These are phyloP conservation scores for Capromys pilorides DNA, from an alignment of 2,797 vertebrate genomes.

Conservation along the genomic window DNA sequence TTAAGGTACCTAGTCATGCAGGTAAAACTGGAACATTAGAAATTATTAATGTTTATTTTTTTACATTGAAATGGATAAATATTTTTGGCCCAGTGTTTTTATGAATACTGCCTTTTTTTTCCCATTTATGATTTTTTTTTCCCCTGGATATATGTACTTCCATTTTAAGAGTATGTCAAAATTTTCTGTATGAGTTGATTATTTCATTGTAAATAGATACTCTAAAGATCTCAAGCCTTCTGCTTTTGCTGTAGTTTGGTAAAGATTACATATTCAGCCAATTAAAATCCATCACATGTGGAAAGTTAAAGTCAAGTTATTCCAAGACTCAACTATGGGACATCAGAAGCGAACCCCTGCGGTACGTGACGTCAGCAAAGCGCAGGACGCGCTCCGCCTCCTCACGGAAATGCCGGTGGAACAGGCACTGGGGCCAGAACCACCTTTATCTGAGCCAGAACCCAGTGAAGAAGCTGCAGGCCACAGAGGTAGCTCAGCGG, in stretches of 20 bases:
- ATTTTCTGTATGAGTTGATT: not conserved
- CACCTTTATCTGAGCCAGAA: not conserved
- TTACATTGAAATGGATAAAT: not conserved
- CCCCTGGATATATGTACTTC: not conserved
- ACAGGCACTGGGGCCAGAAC: not conserved
- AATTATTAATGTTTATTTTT: conserved; percentile 9
- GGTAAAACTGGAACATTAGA: not conserved
- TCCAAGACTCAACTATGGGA: not conserved
- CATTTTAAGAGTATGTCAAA: not conserved
- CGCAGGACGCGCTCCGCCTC: no score
- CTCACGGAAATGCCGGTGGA: not conserved
- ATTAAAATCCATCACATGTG: not conserved
- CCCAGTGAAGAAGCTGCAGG: not conserved
- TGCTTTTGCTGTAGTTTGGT: not conserved
- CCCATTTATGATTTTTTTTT: not conserved
- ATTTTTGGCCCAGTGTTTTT: not conserved
- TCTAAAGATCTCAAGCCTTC: not conserved
- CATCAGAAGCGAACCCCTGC: not conserved
- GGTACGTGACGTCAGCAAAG: not conserved
- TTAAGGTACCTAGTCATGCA: not conserved
- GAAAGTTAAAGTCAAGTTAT: not conserved
- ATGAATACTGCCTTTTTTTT: not conserved
- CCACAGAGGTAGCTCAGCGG: no score
- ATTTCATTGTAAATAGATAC: not conserved
- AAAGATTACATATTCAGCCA: not conserved